These are phyloP conservation scores for Acrossocheilus wenchowensis DNA, from an alignment of 2,797 vertebrate genomes.

Conservation along the genomic window DNA sequence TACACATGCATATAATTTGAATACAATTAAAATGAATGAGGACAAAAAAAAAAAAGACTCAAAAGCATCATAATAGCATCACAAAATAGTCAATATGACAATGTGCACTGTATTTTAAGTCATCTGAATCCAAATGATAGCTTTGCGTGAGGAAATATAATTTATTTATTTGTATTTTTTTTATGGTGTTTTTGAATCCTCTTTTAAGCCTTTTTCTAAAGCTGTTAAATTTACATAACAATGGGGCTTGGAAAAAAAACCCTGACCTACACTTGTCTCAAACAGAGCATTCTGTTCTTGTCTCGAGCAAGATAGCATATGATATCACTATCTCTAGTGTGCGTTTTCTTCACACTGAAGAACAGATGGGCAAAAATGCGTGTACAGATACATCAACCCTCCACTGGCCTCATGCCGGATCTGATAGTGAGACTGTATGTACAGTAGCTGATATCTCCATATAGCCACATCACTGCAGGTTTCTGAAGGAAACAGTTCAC, in stretches of 20 bases:
- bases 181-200: not conserved
- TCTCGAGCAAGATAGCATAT: not conserved
- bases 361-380: not conserved
- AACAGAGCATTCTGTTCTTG: not conserved
- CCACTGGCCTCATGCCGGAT: not conserved
- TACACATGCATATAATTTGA: not conserved
- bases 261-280: not conserved
- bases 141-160: not conserved
- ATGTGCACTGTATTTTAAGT: not conserved
- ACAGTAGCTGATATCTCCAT: not conserved
- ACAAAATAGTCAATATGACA: not conserved
- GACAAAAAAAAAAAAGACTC: not conserved
- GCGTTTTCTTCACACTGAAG: not conserved
- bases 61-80: not conserved
- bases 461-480: not conserved
- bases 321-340: not conserved
- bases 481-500: not conserved
- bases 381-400: constrained; percentile 11
- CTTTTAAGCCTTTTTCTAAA: not conserved
- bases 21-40: not conserved
- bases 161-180: too few species aligned
- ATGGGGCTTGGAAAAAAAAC: not conserved
- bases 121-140: not conserved
- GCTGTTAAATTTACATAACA: not conserved
- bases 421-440: not conserved